A percentile compares a stretch with the other conserved stretches of the same genome.
phyloP scores from a whole-genome alignment of 2,113 vertebrate genomes.

The Sapajus apella region DNA sequence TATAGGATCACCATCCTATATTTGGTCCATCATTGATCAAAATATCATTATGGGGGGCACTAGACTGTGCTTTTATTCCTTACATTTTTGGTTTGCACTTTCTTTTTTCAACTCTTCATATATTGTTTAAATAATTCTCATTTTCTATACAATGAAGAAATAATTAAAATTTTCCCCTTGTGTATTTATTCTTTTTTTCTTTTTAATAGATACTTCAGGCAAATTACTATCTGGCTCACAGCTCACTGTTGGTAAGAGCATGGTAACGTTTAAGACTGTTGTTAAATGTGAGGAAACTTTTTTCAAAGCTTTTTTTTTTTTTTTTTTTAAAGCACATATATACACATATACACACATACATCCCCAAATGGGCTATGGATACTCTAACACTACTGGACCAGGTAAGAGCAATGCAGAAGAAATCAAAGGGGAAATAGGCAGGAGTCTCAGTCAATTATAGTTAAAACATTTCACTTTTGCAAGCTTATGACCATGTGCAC shows the following conservation, averaged over 20 bases:
- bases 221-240: not conserved
- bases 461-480: constrained; percentile 1
- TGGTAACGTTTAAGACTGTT: not conserved
- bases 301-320: not conserved
- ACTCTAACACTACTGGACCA: not conserved
- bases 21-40: not conserved
- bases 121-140: not conserved
- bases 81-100: not conserved
- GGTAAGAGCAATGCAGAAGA: not conserved
- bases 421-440: not conserved
- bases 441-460: not conserved
- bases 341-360: not conserved
- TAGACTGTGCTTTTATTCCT: not conserved
- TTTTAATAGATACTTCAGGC: not conserved
- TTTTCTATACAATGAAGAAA: not conserved
- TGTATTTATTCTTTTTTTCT: not conserved
- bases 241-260: not conserved
- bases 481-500: not conserved
- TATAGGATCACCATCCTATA: not conserved
- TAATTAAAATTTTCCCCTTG: not conserved
- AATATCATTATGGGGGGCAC: not conserved
- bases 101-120: not conserved
- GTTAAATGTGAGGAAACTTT: not conserved
- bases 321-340: not conserved
- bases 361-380: rapidly evolving